A percentile compares a stretch with the other conserved stretches of the same genome.
phyloP scores from a whole-genome alignment of 2,797 vertebrate genomes.

The Austrolebias charrua region DNA sequence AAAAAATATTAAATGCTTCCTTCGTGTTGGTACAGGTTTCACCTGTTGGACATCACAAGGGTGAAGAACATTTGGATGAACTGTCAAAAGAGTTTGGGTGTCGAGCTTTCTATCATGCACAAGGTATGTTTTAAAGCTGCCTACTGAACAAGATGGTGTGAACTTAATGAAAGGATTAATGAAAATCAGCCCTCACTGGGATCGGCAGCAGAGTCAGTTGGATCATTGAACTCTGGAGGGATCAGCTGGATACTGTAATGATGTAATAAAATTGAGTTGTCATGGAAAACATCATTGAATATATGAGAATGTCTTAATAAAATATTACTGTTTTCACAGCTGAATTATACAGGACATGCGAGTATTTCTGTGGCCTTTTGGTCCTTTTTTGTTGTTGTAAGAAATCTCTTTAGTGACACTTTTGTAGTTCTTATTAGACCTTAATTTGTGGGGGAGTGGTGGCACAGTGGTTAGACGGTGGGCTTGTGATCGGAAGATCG shows the following conservation, averaged over 20 bases:
- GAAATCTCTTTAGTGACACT: not conserved
- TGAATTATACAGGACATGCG: constrained; percentile 20
- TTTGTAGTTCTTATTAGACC: constrained; percentile 1
- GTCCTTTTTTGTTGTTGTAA: not conserved
- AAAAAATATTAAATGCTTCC: too few species aligned
- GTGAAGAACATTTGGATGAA: not conserved
- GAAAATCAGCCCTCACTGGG: constrained; percentile 12
- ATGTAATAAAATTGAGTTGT: constrained; percentile 53
- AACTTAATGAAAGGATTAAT: constrained; percentile 32
- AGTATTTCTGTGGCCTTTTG: constrained; percentile 3
- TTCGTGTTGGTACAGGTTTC: not conserved
- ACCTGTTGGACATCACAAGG: not conserved
- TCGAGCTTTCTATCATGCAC: not conserved
- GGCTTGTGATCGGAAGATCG: too few species aligned
- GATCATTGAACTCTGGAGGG: constrained; percentile 28
- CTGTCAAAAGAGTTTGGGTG: not conserved
- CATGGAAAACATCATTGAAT: constrained; percentile 61
- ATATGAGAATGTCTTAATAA: constrained; percentile 19
- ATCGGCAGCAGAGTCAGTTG: constrained; percentile 17
- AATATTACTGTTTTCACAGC: constrained; percentile 29
- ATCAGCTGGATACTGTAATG: constrained; percentile 26
- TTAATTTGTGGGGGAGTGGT: too few species aligned
- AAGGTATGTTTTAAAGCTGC: not conserved
- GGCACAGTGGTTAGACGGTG: too few species aligned
- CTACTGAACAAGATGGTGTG: constrained; percentile 8